These are phyloP conservation scores for Leptinotarsa juncta DNA, from an alignment of 2,888 invertebrate species.

Conservation along the genomic window DNA sequence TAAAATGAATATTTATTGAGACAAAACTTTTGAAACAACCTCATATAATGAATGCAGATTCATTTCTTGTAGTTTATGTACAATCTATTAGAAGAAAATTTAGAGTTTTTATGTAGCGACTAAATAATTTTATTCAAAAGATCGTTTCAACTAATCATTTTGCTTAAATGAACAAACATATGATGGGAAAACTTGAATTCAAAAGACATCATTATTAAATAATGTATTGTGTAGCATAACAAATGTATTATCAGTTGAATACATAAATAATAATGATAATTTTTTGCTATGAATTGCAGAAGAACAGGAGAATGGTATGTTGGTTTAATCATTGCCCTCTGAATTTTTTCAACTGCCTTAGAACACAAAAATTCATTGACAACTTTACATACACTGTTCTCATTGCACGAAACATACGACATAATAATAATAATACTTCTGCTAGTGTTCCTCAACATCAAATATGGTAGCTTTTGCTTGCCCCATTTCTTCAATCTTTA, in stretches of 20 bases:
- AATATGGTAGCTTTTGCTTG: conserved; percentile 12
- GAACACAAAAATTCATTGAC: neutral
- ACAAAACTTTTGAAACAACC: no score
- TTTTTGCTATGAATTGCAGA: conserved; percentile 56
- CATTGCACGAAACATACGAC: conserved; percentile 8
- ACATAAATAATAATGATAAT: conserved; percentile 32
- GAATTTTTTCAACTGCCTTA: conserved; percentile 12
- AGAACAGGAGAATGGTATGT: conserved; percentile 64
- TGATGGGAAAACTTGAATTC: neutral
- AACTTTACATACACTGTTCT: conserved; percentile 15
- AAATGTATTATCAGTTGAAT: conserved; percentile 2
- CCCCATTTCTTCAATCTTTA: neutral
- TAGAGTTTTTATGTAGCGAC: no score
- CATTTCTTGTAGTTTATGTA: no score
- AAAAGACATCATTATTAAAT: neutral
- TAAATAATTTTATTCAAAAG: no score
- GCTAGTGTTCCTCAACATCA: neutral
- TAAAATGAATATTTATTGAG: no score
- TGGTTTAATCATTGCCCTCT: conserved; percentile 33
- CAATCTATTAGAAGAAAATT: no score
- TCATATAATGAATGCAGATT: no score
- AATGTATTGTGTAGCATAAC: no score
- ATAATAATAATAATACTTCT: neutral
- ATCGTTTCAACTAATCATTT: no score
- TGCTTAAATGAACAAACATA: no score